A percentile compares a stretch with the other conserved stretches of the same genome.
phyloP scores from a whole-genome alignment of 2,113 vertebrate species.

The Xiphophorus hellerii region DNA sequence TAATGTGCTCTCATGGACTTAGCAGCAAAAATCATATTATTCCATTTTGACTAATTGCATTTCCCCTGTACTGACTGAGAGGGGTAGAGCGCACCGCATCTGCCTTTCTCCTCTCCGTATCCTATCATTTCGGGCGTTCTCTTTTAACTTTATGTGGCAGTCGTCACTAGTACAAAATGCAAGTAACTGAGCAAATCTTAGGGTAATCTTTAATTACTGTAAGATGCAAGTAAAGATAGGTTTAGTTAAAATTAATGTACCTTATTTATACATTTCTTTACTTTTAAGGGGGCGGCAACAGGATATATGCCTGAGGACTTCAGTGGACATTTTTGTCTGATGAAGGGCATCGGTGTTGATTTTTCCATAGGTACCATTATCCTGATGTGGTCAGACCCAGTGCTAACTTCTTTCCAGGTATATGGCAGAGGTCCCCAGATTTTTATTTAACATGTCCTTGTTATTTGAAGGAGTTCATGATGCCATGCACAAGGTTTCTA shows the following conservation, averaged over 20 bases:
- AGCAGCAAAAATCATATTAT: slow-evolving; percentile 74
- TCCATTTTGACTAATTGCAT: slow-evolving; percentile 72
- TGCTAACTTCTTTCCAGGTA: not conserved
- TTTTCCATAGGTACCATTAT: not conserved
- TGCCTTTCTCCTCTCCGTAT: slow-evolving; percentile 6
- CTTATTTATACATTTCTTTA: not conserved
- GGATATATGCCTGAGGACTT: too few relatives aligned
- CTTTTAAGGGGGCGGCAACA: too few relatives aligned
- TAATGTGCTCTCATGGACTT: slow-evolving; percentile 64
- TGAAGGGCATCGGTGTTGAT: not conserved
- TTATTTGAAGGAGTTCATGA: too few relatives aligned
- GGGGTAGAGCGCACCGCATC: slow-evolving; percentile 19
- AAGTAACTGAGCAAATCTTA: slow-evolving; percentile 1
- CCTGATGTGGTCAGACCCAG: not conserved
- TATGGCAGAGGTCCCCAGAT: not conserved
- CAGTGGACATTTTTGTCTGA: too few relatives aligned
- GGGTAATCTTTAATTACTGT: not conserved
- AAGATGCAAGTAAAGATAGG: not conserved
- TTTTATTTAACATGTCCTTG: not conserved
- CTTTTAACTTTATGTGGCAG: slow-evolving; percentile 48
- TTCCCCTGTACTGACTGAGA: slow-evolving; percentile 38
- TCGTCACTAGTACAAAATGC: slow-evolving; percentile 8
- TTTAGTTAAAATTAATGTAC: not conserved
- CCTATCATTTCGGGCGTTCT: slow-evolving; percentile 29
- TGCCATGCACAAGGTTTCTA: not conserved